These are phyloP conservation scores for Alitta virens DNA, from an alignment of 2,888 invertebrate species.

Conservation along the genomic window DNA sequence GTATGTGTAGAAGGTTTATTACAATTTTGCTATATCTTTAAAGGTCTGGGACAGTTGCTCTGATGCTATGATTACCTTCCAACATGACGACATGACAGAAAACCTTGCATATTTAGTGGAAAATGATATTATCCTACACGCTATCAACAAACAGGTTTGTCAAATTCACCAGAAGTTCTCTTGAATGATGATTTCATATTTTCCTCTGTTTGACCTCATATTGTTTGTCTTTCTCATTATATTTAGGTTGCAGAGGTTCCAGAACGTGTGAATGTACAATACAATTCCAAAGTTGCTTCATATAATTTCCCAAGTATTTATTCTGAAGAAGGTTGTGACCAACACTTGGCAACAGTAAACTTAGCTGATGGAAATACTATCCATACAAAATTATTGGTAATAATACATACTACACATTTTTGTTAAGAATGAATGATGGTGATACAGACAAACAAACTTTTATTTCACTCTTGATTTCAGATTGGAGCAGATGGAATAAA, in stretches of 20 bases:
- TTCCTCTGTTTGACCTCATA: too few species aligned
- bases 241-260: conserved; percentile 50
- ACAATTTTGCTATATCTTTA: neutral
- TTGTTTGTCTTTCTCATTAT: neutral
- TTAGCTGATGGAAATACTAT: conserved; percentile 53
- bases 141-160: conserved; percentile 63
- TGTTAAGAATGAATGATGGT: too few species aligned
- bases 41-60: conserved; percentile 94
- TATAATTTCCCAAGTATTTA: conserved; percentile 62
- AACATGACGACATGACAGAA: conserved; percentile 69
- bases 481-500: conserved; percentile 93
- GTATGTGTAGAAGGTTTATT: conserved; percentile 14
- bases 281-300: conserved; percentile 69
- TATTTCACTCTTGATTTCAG: too few species aligned
- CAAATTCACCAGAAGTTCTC: too few species aligned
- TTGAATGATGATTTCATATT: too few species aligned
- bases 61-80: conserved; percentile 83
- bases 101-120: conserved; percentile 90
- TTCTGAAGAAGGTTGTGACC: conserved; percentile 23
- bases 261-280: conserved; percentile 67
- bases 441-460: too few species aligned
- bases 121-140: conserved; percentile 80
- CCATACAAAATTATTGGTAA: conserved; percentile 57
- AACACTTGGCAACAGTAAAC: conserved; percentile 48
- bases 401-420: too few species aligned